Percentiles rank a stretch among this genome's conserved stretches.
Conservation (phyloP, 2,797 vertebrate genomes). For the Protonibea diacanthus region DNA sequence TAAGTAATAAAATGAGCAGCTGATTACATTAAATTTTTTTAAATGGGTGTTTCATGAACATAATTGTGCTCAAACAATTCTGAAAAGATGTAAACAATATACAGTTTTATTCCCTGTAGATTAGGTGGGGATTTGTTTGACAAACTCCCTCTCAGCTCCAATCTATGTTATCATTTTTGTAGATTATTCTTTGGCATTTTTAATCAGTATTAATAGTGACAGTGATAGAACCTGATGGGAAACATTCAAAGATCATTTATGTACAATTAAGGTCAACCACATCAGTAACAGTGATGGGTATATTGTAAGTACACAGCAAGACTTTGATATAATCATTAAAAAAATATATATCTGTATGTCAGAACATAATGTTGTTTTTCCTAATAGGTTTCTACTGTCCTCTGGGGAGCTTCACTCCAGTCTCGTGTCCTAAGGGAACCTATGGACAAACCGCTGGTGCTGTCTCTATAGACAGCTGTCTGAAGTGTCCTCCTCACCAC, state of each 20-base stretch:
- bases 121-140: not conserved
- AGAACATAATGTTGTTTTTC: not conserved
- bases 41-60: not conserved
- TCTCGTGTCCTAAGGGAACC: conserved; percentile 88
- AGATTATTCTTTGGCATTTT: not conserved
- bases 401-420: conserved; percentile 44
- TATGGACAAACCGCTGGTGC: conserved; percentile 79
- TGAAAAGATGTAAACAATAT: not conserved
- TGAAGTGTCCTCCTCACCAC: conserved; percentile 86
- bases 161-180: not conserved
- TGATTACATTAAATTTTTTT: no score
- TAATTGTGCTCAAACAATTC: not conserved
- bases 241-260: not conserved
- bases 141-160: not conserved
- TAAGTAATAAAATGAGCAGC: not conserved
- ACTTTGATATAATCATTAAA: not conserved
- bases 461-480: conserved; percentile 73
- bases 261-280: no score
- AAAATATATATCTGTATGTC: not conserved
- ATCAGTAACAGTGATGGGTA: not conserved
- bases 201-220: not conserved
- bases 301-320: not conserved
- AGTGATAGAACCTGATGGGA: not conserved
- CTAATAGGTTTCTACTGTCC: conserved; percentile 88
- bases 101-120: not conserved